A percentile compares a stretch with the other conserved stretches of the same genome.
Evolutionary conservation across 2,797 vertebrate genomes (phyloP).

Genomic region (Lacerta viridis): DNA sequence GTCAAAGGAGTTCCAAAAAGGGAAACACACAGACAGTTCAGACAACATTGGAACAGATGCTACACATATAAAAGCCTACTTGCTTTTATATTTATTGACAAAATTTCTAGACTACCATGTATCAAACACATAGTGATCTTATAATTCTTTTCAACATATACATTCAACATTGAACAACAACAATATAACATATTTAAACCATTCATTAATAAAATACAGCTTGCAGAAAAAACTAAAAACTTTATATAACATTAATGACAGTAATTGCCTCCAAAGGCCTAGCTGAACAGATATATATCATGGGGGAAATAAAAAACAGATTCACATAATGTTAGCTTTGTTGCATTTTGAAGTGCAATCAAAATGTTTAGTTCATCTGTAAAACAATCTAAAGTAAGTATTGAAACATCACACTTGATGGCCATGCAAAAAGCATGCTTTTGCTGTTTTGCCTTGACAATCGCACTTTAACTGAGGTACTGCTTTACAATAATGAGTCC

Average conservation of each 20-base stretch:
- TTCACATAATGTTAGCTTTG: background rate
- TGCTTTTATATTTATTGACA: background rate
- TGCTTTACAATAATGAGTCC: slow-evolving; percentile 46
- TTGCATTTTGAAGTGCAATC: background rate
- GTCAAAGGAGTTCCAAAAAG: background rate
- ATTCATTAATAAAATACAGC: no score
- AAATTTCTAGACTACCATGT: background rate
- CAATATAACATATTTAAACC: no score
- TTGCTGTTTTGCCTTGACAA: background rate
- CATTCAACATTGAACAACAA: no score
- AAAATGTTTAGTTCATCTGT: slow-evolving; percentile 9
- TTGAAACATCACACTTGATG: background rate
- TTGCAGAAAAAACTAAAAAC: no score
- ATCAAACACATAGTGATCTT: no score
- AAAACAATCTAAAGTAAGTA: background rate
- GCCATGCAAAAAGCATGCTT: background rate
- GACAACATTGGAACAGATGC: background rate
- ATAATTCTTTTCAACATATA: no score
- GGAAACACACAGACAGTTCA: background rate
- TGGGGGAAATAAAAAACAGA: background rate
- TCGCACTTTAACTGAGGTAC: background rate
- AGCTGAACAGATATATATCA: no score
- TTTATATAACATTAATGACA: no score
- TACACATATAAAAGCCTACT: background rate
- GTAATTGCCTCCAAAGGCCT: no score